These are phyloP conservation scores for fruit fly (Drosophila melanogaster) DNA, from an alignment of 1,140 invertebrate genomes.

Conservation along the genomic window Release_6_plus_ISO1_MT NT_033779.5:14994501-14995000, in stretches of 20 bases:
- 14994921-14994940: conserved; percentile 74
- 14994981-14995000: conserved; percentile 75
- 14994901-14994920: conserved; percentile 46
- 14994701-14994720: conserved; percentile 14
- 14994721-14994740: conserved; percentile 1
- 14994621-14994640: conserved; percentile 76
- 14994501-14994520: conserved; percentile 42
- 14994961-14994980: conserved; percentile 72
- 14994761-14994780: conserved; percentile 21
- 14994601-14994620: conserved; percentile 41
- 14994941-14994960: conserved; percentile 69
- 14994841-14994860: conserved; percentile 52
- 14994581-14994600: conserved; percentile 66
- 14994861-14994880: conserved; percentile 45
- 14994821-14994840: conserved; percentile 76
- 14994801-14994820: conserved; percentile 9
- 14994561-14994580: conserved; percentile 35
- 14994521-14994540: conserved; percentile 39
- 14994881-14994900: conserved; percentile 64
- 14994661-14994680: conserved; percentile 79
- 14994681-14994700: conserved; percentile 69
- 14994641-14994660: conserved; percentile 79
- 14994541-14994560: conserved; percentile 23
- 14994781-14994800: background rate
- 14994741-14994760: conserved; percentile 31